Evolutionary conservation across 2,113 vertebrate genomes (phyloP).

Genomic region (Trochalopteron elliotii): DNA sequence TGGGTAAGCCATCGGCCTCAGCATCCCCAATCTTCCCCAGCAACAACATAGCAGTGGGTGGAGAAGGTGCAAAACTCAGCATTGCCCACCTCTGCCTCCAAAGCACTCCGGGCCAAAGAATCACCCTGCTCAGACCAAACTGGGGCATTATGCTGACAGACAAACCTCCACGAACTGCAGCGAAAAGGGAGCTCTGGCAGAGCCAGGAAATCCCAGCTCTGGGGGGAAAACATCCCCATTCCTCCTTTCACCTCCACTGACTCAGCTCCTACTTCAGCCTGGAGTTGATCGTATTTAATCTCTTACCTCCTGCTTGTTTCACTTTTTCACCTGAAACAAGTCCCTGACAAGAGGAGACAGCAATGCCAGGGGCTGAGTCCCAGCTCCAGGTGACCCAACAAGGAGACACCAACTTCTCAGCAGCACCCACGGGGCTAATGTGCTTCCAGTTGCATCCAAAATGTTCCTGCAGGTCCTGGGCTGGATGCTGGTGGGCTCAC

Average conservation of each 20-base stretch:
- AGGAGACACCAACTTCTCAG: fast-evolving
- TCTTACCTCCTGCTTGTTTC: slow-evolving; percentile 18
- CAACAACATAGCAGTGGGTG: background rate
- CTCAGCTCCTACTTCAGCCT: background rate
- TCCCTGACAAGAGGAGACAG: background rate
- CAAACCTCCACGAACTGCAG: background rate
- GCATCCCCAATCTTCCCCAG: background rate
- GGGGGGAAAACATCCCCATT: background rate
- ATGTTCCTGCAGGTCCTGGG: background rate
- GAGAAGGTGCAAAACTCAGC: background rate
- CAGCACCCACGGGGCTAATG: fast-evolving
- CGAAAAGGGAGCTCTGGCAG: background rate
- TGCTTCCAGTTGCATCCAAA: background rate
- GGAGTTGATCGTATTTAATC: background rate
- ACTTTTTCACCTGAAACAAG: slow-evolving; percentile 21
- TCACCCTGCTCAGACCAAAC: fast-evolving
- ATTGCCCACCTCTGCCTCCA: background rate
- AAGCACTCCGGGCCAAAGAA: background rate
- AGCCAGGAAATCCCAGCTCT: background rate
- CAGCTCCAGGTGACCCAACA: background rate
- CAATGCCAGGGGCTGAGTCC: background rate
- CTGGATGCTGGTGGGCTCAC: background rate
- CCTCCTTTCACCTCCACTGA: background rate
- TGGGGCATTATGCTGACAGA: background rate
- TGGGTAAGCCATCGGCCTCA: background rate